phyloP scores from a whole-genome alignment of 2,888 invertebrate species.

The Hirtodrosophila trivittata region DNA sequence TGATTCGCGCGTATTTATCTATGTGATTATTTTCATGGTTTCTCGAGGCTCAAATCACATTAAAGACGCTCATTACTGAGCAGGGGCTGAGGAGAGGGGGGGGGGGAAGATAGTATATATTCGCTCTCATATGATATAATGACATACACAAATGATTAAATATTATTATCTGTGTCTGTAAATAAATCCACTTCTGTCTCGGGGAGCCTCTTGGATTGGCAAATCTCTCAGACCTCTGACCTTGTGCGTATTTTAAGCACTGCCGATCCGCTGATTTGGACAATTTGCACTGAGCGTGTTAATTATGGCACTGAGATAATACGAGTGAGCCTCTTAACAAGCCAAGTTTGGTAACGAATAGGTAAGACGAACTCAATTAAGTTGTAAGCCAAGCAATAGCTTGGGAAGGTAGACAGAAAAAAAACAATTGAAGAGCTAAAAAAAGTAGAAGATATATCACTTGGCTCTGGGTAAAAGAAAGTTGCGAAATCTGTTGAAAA shows the following conservation, averaged over 20 bases:
- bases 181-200: constrained; percentile 13
- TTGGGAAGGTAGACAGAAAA: too few relatives aligned
- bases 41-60: constrained; percentile 61
- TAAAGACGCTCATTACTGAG: constrained; percentile 47
- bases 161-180: constrained; percentile 28
- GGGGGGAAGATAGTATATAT: too few relatives aligned
- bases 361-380: too few relatives aligned
- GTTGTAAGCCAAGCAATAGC: too few relatives aligned
- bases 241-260: constrained; percentile 56
- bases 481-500: too few relatives aligned
- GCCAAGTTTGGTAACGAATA: too few relatives aligned
- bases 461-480: too few relatives aligned
- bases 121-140: constrained; percentile 29
- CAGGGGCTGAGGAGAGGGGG: constrained; percentile 13
- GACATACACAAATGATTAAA: constrained; percentile 52
- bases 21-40: constrained; percentile 45
- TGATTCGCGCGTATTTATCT: constrained; percentile 43
- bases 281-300: constrained; percentile 55
- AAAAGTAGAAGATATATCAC: too few relatives aligned
- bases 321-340: too few relatives aligned
- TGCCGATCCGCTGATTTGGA: constrained; percentile 3
- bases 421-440: too few relatives aligned
- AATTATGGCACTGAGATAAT: constrained; percentile 43
- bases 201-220: constrained; percentile 22
- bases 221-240: constrained; percentile 44